Percentiles rank a stretch among this genome's conserved stretches.
phyloP scores from a whole-genome alignment of 2,888 invertebrate species.

The Aleiodes leptofemur region DNA sequence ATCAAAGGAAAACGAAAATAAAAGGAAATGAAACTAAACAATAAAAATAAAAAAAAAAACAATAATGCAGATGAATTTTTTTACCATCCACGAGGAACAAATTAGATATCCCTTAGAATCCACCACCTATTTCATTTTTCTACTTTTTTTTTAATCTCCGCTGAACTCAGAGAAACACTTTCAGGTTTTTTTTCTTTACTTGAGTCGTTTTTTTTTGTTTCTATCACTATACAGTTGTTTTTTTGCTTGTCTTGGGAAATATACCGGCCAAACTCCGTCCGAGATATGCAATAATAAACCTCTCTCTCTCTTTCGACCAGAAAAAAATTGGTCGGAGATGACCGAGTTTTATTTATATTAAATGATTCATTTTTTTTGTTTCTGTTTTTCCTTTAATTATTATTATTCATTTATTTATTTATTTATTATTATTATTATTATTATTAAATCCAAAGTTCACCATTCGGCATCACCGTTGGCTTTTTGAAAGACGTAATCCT shows the following conservation, averaged over 20 bases:
- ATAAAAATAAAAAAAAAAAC: constrained; percentile 46
- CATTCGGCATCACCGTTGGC: constrained; percentile 99
- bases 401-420: constrained; percentile 16
- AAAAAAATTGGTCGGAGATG: constrained; percentile 13
- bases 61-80: constrained; percentile 50
- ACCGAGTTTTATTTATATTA: constrained; percentile 3
- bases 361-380: constrained; percentile 7
- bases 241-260: background rate
- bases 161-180: constrained; percentile 20
- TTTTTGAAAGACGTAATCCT: constrained; percentile 99
- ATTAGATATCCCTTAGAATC: constrained; percentile 55
- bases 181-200: constrained; percentile 1
- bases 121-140: constrained; percentile 54
- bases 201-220: background rate
- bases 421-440: constrained; percentile 12
- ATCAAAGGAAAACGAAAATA: constrained; percentile 12
- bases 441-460: constrained; percentile 78
- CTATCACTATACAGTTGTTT: constrained; percentile 11
- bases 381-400: constrained; percentile 2
- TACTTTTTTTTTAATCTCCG: constrained; percentile 39
- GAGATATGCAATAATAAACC: constrained; percentile 31
- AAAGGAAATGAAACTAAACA: constrained; percentile 30
- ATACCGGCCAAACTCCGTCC: constrained; percentile 14
- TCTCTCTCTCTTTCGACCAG: background rate
- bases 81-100: constrained; percentile 53